Evolutionary conservation across 2,888 invertebrate species (phyloP), one percentile per base, ranked within the genome.

Genomic region (Tenthredo mesomela): DNA sequence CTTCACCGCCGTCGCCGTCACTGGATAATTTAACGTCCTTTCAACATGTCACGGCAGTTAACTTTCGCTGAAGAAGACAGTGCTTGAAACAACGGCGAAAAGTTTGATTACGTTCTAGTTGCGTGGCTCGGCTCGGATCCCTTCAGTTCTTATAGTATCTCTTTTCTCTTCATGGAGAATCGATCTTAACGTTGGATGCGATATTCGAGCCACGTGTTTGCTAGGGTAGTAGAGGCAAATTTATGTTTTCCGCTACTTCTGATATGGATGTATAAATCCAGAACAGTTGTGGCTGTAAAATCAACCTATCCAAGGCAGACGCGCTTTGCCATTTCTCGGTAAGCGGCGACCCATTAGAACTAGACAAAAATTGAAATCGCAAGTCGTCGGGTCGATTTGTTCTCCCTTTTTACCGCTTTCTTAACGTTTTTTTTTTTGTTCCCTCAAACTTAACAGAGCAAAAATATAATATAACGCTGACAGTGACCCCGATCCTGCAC

Each of bases 1-100:
- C 54, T 78, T 78, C 5, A 78, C 58, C 78, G 58, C 33, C 78
- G 77, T 77, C 54, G 77, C 12, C 78, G 80, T 80, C 58, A 21
- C 67, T 50, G 58, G 33, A 77, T 77, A 84, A 84, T 77, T 84
- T 84, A 84, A 84, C 65, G 84, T 84, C 58, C 77, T 33, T 43
- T 84, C 77, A 84, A 77, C 84, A 77, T 84, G 84, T 84, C 84
- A 84, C 84, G 77, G 65, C 84, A 84, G 61, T 84, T 77, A 77
- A 77, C 84, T 77, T 37, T 77, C 18, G 75, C 84, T 65, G n/a
- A 40, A 77, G n/a, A 77, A 84, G 77, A 77, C 75, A 77, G 84
- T 77, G 84, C 84, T 84, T 67, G 65, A 77, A 67, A 77, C 67
- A 77, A 84, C 77, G 47, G 77, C 43, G 67, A 84, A 84, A 77